Percentiles rank a stretch among this genome's conserved stretches.
Conservation (phyloP, 2,797 vertebrate genomes). For the Notolabrus celidotus region DNA sequence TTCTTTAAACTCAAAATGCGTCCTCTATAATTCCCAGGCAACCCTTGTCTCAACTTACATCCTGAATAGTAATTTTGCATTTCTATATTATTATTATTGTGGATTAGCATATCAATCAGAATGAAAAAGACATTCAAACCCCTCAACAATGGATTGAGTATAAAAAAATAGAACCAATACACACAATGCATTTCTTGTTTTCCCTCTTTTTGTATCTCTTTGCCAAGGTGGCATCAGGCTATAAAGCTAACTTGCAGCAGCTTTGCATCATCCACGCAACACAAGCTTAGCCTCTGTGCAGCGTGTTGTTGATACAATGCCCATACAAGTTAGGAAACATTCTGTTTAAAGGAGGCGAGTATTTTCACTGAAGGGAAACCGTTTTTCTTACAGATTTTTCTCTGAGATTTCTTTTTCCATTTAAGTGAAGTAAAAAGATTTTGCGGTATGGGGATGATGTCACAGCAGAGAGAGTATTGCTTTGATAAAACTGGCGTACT, state of each 20-base stretch:
- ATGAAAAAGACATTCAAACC: slow-evolving; percentile 20
- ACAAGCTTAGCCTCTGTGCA: slow-evolving; percentile 26
- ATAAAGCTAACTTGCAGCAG: slow-evolving; percentile 63
- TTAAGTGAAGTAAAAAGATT: not conserved
- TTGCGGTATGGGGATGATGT: not conserved
- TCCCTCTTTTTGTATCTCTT: slow-evolving; percentile 28
- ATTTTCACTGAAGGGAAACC: slow-evolving; percentile 13
- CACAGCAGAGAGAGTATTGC: not conserved
- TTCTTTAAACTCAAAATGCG: slow-evolving; percentile 34
- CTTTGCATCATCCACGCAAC: slow-evolving; percentile 75
- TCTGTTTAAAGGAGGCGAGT: slow-evolving; percentile 26
- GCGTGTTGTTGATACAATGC: slow-evolving; percentile 43
- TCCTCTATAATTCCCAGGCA: slow-evolving; percentile 21
- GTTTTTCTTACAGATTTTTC: slow-evolving; percentile 22
- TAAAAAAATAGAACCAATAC: not conserved
- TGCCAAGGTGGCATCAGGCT: slow-evolving; percentile 34
- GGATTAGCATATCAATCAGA: slow-evolving; percentile 47
- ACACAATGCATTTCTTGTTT: slow-evolving; percentile 16
- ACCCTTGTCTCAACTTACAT: slow-evolving; percentile 10
- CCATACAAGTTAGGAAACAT: slow-evolving; percentile 48
- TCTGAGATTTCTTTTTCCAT: slow-evolving; percentile 8
- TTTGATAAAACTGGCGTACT: slow-evolving; percentile 2
- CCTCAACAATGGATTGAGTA: not conserved
- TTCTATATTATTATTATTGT: slow-evolving; percentile 13
- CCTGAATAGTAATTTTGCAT: slow-evolving; percentile 10